Conservation (phyloP, 35 echinoderm and acorn worm species). For the Amphiura filiformis region DNA sequence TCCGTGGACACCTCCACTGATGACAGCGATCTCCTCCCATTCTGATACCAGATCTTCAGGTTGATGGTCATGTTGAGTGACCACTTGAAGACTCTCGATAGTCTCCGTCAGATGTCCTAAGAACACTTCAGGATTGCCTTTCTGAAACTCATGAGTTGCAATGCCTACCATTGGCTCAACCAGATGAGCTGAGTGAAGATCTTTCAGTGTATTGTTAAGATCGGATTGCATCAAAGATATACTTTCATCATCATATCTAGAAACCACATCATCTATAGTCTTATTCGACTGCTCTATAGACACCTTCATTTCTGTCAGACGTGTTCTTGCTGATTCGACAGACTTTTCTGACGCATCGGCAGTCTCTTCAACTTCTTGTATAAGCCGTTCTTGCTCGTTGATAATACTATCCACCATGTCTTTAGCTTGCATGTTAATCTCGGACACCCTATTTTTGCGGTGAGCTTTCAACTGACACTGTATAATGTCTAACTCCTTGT, state of each 20-base stretch:
- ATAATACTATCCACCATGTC: background rate
- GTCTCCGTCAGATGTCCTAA: background rate
- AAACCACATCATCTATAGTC: background rate
- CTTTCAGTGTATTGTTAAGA: background rate
- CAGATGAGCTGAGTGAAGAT: background rate
- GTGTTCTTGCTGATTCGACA: background rate
- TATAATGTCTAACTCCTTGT: background rate
- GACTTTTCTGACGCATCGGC: background rate
- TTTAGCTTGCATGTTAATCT: background rate
- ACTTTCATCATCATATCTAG: constrained; percentile 7
- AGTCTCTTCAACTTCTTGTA: background rate
- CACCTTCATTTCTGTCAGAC: background rate
- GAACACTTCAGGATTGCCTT: background rate
- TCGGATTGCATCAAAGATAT: background rate
- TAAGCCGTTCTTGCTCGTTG: background rate
- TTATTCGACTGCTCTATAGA: background rate
- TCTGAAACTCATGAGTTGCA: background rate
- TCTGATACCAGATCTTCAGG: background rate
- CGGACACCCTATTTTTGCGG: background rate
- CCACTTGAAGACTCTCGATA: background rate
- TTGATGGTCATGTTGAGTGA: background rate
- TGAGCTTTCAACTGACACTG: background rate
- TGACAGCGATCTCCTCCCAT: background rate
- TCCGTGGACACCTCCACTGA: background rate
- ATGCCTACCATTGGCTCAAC: background rate